A percentile compares a stretch with the other conserved stretches of the same genome.
phyloP scores from a whole-genome alignment of 2,888 invertebrate species.

The Netelia inedita region DNA sequence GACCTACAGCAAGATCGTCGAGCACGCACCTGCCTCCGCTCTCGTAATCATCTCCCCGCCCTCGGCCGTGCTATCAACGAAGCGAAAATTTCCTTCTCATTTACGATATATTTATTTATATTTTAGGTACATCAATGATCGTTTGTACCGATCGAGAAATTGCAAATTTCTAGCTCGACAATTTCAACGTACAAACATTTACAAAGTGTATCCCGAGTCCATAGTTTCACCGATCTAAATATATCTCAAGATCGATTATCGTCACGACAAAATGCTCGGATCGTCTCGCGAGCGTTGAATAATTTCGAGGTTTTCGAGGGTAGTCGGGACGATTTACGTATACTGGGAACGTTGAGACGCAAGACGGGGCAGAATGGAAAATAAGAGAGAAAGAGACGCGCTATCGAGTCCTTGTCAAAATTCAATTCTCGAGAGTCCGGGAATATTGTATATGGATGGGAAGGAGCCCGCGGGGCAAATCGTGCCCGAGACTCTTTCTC shows the following conservation, averaged over 20 bases:
- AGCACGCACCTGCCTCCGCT: slow-evolving; percentile 16
- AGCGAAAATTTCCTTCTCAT: no score
- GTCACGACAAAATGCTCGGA: not conserved
- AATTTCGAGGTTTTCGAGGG: slow-evolving; percentile 44
- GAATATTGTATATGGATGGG: not conserved
- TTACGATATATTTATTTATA: no score
- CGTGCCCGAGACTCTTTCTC: slow-evolving; percentile 43
- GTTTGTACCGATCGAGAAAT: not conserved
- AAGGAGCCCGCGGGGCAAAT: slow-evolving; percentile 34
- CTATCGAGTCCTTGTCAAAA: slow-evolving; percentile 32
- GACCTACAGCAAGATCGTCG: slow-evolving; percentile 18
- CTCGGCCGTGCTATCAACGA: no score
- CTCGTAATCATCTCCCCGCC: not conserved
- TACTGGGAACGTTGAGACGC: slow-evolving; percentile 50
- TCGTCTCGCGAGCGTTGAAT: slow-evolving; percentile 46
- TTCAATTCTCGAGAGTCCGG: slow-evolving; percentile 57
- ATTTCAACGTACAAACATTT: not conserved
- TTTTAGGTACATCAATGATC: no score
- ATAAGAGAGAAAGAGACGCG: slow-evolving; percentile 20
- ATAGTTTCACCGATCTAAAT: slow-evolving; percentile 32
- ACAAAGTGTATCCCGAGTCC: not conserved
- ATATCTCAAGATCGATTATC: slow-evolving; percentile 45
- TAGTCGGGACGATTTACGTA: slow-evolving; percentile 56
- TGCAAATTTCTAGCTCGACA: not conserved
- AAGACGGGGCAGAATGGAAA: slow-evolving; percentile 21